Evolutionary conservation across 2,888 invertebrate genomes (phyloP).

Genomic region (Microctonus hyperodae): DNA sequence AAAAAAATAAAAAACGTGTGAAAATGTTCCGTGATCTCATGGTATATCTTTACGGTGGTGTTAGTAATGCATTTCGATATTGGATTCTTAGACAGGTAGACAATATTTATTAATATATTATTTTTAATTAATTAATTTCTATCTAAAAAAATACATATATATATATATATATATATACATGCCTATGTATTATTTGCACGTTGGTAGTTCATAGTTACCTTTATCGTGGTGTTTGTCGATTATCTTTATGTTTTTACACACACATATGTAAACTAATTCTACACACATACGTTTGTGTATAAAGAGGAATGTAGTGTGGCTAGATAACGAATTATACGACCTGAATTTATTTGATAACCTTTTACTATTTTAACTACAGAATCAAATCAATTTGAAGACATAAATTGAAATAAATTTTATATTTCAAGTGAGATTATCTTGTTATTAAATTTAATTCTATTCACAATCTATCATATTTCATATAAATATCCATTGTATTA

Average conservation of each 20-base stretch:
- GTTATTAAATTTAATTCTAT: too few species aligned
- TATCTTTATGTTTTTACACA: too few species aligned
- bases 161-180: background rate
- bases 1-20: too few species aligned
- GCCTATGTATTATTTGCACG: too few species aligned
- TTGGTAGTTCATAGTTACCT: too few species aligned
- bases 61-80: conserved; percentile 40
- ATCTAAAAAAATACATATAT: too few species aligned
- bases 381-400: background rate
- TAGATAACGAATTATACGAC: background rate
- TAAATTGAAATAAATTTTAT: too few species aligned
- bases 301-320: background rate
- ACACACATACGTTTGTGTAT: background rate
- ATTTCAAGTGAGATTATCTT: too few species aligned
- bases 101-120: background rate
- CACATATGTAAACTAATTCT: background rate
- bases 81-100: conserved; percentile 45
- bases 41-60: conserved; percentile 39
- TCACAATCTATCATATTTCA: too few species aligned
- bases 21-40: conserved; percentile 50
- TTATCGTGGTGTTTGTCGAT: background rate
- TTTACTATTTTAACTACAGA: background rate
- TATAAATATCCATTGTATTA: background rate
- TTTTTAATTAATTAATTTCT: background rate
- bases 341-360: background rate